Percentiles rank a stretch among this genome's conserved stretches.
Conservation (phyloP, 2,797 vertebrate species). For the Sebastes oblongus region DNA sequence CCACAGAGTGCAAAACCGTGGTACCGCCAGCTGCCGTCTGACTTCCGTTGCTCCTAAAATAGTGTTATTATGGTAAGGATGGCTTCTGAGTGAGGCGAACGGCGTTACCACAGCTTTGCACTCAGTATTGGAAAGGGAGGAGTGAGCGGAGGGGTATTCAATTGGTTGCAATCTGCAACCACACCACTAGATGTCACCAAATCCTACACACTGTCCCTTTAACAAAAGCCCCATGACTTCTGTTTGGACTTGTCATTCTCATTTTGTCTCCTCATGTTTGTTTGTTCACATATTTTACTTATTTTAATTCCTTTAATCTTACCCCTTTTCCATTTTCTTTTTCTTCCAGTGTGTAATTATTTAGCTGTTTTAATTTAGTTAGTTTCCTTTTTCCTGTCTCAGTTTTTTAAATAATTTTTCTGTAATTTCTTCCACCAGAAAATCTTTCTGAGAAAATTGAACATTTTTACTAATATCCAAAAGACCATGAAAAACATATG, state of each 20-base stretch:
- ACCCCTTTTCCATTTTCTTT: not conserved
- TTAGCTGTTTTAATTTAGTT: not conserved
- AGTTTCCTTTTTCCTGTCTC: not conserved
- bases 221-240: not conserved
- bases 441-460: not conserved
- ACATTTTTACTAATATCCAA: not conserved
- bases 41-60: too few relatives aligned
- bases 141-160: too few relatives aligned
- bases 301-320: not conserved
- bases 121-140: too few relatives aligned
- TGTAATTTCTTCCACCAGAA: not conserved
- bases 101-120: too few relatives aligned
- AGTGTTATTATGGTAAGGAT: too few relatives aligned
- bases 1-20: too few relatives aligned
- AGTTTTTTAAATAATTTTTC: rapidly evolving
- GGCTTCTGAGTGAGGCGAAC: too few relatives aligned
- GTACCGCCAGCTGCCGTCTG: too few relatives aligned
- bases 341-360: rapidly evolving
- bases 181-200: too few relatives aligned
- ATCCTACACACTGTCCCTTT: too few relatives aligned
- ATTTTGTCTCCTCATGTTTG: not conserved
- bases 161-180: too few relatives aligned
- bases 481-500: not conserved
- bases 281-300: not conserved
- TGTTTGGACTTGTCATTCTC: not conserved